These are phyloP conservation scores for Tinea trinotella DNA, from an alignment of 2,888 invertebrate species.

Conservation along the genomic window DNA sequence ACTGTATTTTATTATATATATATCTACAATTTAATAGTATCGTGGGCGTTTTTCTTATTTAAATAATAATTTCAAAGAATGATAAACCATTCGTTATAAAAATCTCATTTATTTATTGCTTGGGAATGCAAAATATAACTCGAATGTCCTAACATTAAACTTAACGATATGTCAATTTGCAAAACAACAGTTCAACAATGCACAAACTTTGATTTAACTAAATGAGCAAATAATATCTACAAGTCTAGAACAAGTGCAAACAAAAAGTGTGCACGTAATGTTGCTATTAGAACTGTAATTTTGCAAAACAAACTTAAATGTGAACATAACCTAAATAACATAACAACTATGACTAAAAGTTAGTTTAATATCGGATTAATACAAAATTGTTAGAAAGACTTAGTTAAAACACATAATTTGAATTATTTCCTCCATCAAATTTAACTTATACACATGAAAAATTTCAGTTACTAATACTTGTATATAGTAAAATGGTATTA, in stretches of 20 bases:
- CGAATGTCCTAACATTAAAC: not conserved
- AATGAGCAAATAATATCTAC: not conserved
- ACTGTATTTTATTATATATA: not conserved
- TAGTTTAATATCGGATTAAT: too few relatives aligned
- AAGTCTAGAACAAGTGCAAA: not conserved
- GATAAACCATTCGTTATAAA: not conserved
- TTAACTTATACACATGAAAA: too few relatives aligned
- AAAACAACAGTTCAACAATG: not conserved
- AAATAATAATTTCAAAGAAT: not conserved
- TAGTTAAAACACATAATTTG: too few relatives aligned
- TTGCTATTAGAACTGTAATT: not conserved
- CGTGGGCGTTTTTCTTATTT: too few relatives aligned
- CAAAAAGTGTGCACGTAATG: not conserved
- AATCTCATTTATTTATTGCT: slow-evolving; percentile 5
- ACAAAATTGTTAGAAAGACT: too few relatives aligned
- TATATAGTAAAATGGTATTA: too few relatives aligned
- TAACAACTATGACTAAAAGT: too few relatives aligned
- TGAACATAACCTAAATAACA: too few relatives aligned
- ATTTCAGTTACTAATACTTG: too few relatives aligned
- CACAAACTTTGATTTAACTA: not conserved
- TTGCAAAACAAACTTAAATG: not conserved
- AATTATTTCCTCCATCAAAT: too few relatives aligned
- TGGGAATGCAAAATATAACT: not conserved
- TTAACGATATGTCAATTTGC: slow-evolving; percentile 10
- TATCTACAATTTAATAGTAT: slow-evolving; percentile 17